Evolutionary conservation across 2,888 invertebrate species (phyloP).

Genomic region (Drosophila rellima): DNA sequence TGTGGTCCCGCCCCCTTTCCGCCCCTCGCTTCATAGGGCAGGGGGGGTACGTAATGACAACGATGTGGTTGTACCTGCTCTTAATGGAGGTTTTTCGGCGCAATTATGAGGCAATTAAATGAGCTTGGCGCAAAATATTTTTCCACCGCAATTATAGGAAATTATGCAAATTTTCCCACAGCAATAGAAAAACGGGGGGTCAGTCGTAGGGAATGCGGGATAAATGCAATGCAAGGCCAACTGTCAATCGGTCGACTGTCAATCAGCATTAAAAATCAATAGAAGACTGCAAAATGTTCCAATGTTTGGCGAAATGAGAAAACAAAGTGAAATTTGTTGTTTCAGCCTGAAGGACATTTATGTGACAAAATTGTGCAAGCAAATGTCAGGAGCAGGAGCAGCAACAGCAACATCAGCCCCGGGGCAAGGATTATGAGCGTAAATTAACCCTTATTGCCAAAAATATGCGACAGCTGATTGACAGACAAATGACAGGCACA

Average conservation of each 20-base stretch:
- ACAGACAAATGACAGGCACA: constrained; percentile 78
- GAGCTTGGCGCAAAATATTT: constrained; percentile 49
- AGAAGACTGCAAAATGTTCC: constrained; percentile 40
- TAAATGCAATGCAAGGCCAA: constrained; percentile 43
- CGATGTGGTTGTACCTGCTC: constrained; percentile 10
- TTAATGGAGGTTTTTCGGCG: constrained; percentile 26
- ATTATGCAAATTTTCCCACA: constrained; percentile 54
- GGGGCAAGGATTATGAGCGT: constrained; percentile 77
- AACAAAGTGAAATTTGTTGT: constrained; percentile 54
- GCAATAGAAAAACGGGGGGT: constrained; percentile 15
- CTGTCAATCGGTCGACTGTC: constrained; percentile 64
- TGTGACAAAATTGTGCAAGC: constrained; percentile 70
- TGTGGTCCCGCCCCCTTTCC: constrained; percentile 47
- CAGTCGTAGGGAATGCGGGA: constrained; percentile 2
- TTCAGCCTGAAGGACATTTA: constrained; percentile 50
- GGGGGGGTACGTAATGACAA: constrained; percentile 1
- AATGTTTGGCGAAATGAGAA: constrained; percentile 25
- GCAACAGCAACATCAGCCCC: constrained; percentile 15
- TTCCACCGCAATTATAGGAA: constrained; percentile 43
- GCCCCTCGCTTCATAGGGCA: neutral
- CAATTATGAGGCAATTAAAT: constrained; percentile 71
- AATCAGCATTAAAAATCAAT: constrained; percentile 80
- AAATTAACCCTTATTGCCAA: constrained; percentile 81
- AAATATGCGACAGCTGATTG: constrained; percentile 80
- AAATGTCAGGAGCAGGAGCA: constrained; percentile 34